Evolutionary conservation across 2,797 vertebrate genomes (phyloP).

Genomic region (Cuniculus paca): DNA sequence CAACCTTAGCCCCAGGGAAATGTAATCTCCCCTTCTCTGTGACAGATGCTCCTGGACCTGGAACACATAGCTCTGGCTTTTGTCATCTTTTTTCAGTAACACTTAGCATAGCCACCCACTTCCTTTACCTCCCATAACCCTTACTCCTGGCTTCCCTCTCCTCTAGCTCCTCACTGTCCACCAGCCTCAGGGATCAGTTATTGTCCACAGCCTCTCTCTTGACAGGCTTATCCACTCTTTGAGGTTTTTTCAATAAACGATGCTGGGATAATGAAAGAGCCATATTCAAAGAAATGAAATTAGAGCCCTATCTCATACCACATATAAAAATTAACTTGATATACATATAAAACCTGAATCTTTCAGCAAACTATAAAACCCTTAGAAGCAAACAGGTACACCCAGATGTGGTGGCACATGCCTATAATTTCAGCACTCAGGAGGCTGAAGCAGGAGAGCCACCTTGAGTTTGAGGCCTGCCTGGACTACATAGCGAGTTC

Average conservation of each 20-base stretch:
- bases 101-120: neutral
- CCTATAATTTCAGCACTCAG: neutral
- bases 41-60: neutral
- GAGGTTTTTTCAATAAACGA: neutral
- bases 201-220: neutral
- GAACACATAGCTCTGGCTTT: neutral
- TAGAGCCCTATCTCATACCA: neutral
- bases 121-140: neutral
- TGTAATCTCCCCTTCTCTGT: neutral
- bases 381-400: neutral
- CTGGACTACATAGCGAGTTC: neutral
- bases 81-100: neutral
- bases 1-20: neutral
- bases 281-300: neutral
- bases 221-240: neutral
- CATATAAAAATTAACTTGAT: constrained; percentile 4
- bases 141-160: neutral
- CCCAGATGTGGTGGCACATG: neutral
- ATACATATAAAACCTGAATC: neutral
- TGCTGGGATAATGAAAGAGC: neutral
- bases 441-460: neutral
- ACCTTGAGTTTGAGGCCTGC: neutral
- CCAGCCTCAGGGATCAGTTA: neutral
- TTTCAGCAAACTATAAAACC: neutral
- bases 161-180: neutral